These are phyloP conservation scores for Phaedon cochleariae DNA, from an alignment of 2,888 invertebrate genomes.

Conservation along the genomic window DNA sequence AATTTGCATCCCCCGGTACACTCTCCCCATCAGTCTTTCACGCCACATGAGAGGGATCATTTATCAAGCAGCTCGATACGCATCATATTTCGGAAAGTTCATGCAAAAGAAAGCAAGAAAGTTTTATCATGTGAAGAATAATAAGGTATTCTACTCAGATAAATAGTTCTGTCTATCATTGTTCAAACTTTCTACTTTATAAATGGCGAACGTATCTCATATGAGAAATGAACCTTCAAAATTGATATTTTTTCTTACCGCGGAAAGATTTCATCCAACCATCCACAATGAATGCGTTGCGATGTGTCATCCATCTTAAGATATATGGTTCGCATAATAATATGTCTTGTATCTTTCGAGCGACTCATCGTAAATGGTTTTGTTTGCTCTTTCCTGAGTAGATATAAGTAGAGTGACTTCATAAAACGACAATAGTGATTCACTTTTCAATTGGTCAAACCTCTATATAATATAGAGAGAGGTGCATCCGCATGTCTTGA, in stretches of 20 bases:
- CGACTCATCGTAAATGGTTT: neutral
- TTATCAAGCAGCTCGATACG: constrained; percentile 38
- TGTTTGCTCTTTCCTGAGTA: neutral
- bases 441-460: too few species aligned
- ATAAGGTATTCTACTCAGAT: constrained; percentile 57
- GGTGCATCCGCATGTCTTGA: too few species aligned
- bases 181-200: constrained; percentile 56
- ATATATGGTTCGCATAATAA: constrained; percentile 21
- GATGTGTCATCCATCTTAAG: constrained; percentile 52
- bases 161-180: constrained; percentile 61
- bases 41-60: constrained; percentile 31
- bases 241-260: constrained; percentile 41
- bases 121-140: constrained; percentile 56
- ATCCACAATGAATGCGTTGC: constrained; percentile 11
- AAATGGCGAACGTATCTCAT: constrained; percentile 56
- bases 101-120: constrained; percentile 36
- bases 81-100: constrained; percentile 32
- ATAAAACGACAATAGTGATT: too few species aligned
- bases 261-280: neutral
- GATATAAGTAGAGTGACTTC: constrained; percentile 13
- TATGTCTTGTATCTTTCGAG: constrained; percentile 1
- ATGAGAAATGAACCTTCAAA: constrained; percentile 63
- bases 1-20: neutral
- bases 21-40: constrained; percentile 21
- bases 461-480: too few species aligned